A percentile compares a stretch with the other conserved stretches of the same genome.
Conservation (phyloP, 2,888 invertebrate species). For the Noctuana brunneofusca region DNA sequence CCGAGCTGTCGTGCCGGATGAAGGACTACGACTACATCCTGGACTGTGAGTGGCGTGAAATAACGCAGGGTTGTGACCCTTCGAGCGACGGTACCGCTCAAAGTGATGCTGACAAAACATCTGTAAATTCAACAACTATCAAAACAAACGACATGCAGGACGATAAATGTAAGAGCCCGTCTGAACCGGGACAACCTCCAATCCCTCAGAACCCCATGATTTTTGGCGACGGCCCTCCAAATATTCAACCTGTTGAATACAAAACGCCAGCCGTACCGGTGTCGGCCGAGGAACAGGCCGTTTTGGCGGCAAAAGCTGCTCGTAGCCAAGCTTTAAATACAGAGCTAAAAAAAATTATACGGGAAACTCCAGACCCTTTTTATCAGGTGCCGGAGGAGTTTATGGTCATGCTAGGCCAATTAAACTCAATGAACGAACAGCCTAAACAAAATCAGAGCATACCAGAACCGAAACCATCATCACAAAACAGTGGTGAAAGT, state of each 20-base stretch:
- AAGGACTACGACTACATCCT: background rate
- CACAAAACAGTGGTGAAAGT: background rate
- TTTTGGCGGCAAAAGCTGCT: slow-evolving; percentile 4
- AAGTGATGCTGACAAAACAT: too few relatives aligned
- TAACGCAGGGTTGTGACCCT: background rate
- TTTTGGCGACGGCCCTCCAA: background rate
- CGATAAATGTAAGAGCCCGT: background rate
- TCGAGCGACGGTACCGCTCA: background rate
- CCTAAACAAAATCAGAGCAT: background rate
- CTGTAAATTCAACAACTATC: too few relatives aligned
- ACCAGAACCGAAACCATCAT: background rate
- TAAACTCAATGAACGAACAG: background rate
- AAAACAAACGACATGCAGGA: background rate
- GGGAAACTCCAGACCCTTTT: slow-evolving; percentile 2
- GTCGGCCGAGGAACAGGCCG: background rate
- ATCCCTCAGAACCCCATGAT: background rate
- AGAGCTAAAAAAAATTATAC: background rate
- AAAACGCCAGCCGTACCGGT: background rate
- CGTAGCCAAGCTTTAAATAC: background rate
- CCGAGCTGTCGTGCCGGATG: slow-evolving; percentile 26
- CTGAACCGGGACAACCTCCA: background rate
- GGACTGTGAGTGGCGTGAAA: slow-evolving; percentile 4
- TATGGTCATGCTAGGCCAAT: slow-evolving; percentile 10
- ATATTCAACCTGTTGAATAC: background rate
- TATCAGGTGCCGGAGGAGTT: slow-evolving; percentile 19